Evolutionary conservation across 2,888 invertebrate genomes (phyloP).

Genomic region (Agrochola lychnidis): DNA sequence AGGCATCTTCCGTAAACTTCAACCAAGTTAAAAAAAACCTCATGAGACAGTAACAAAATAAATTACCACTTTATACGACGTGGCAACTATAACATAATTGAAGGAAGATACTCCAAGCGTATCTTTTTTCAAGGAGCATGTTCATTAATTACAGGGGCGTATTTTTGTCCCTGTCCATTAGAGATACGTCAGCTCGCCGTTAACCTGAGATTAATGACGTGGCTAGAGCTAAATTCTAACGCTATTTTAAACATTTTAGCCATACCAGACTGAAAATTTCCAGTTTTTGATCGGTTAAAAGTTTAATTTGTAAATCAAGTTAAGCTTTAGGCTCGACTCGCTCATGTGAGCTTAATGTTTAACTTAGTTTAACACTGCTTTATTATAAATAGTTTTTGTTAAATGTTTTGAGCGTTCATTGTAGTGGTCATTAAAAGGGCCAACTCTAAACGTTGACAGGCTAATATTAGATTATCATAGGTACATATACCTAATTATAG

Average conservation of each 20-base stretch:
- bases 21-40: not conserved
- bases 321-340: conserved; percentile 6
- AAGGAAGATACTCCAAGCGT: conserved; percentile 42
- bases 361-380: conserved; percentile 42
- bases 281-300: conserved; percentile 43
- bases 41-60: conserved; percentile 29
- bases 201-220: conserved; percentile 84
- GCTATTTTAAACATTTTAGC: conserved; percentile 69
- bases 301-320: conserved; percentile 50
- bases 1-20: not conserved
- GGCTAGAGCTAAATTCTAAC: conserved; percentile 67
- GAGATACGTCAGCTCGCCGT: conserved; percentile 82
- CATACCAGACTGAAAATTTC: conserved; percentile 38
- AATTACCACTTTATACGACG: conserved; percentile 32
- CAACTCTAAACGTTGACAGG: not conserved
- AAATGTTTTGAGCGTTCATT: not conserved
- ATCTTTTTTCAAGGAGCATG: conserved; percentile 72
- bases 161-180: conserved; percentile 87
- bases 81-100: conserved; percentile 51
- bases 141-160: conserved; percentile 84
- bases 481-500: not conserved
- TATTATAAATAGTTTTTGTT: conserved; percentile 14
- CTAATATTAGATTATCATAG: not conserved
- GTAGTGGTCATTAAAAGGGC: not conserved
- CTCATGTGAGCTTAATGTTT: conserved; percentile 24